Percentiles rank a stretch among this genome's conserved stretches.
Evolutionary conservation across 2,888 invertebrate genomes (phyloP).

Genomic region (Caenorhabditis becei): DNA sequence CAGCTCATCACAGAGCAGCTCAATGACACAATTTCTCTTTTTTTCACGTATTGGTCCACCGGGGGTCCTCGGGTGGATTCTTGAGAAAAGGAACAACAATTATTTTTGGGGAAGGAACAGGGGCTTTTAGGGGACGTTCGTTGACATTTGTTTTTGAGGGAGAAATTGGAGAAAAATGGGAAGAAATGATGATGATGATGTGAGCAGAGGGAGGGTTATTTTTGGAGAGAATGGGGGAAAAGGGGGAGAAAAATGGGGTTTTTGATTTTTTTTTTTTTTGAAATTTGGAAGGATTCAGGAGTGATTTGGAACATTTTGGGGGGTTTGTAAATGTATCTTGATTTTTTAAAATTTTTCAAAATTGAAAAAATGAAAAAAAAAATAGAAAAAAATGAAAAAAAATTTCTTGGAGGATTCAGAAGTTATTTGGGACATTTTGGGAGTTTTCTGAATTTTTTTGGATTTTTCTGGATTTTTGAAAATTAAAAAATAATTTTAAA

Average conservation of each 20-base stretch:
- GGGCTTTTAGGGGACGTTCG: no score
- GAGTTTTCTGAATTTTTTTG: not conserved
- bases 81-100: conserved; percentile 16
- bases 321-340: no score
- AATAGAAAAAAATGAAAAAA: no score
- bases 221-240: conserved; percentile 11
- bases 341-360: no score
- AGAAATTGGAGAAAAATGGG: conserved; percentile 4
- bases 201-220: conserved; percentile 8
- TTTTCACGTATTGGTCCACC: not conserved
- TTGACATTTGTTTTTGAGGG: conserved; percentile 12
- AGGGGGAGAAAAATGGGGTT: not conserved
- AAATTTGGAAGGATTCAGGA: no score
- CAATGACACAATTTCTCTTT: conserved; percentile 30
- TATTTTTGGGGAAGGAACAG: conserved; percentile 5
- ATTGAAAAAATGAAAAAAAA: no score
- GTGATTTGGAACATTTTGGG: no score
- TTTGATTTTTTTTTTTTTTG: not conserved
- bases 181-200: conserved; percentile 31
- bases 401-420: not conserved
- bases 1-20: conserved; percentile 23
- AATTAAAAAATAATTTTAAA: not conserved
- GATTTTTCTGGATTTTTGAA: not conserved
- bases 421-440: not conserved
- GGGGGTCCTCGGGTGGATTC: not conserved